Conservation (phyloP, 2,888 invertebrate genomes). For the Noctua janthina region DNA sequence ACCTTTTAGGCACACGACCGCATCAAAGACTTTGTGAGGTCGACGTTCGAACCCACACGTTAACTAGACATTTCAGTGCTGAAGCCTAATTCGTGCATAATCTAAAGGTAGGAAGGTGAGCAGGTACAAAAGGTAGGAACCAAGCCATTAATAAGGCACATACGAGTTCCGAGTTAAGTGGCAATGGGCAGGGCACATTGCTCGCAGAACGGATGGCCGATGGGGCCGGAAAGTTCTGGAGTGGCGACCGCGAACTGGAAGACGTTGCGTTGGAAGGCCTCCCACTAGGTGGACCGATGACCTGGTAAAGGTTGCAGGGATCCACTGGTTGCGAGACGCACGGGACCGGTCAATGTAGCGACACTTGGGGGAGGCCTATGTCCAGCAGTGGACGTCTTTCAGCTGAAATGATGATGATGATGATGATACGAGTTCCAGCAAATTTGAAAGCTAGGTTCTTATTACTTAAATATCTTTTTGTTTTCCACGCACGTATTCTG, state of each 20-base stretch:
- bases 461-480: background rate
- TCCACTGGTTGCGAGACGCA: too few relatives aligned
- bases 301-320: too few relatives aligned
- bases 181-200: too few relatives aligned
- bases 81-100: constrained; percentile 8
- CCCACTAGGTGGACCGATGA: too few relatives aligned
- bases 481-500: background rate
- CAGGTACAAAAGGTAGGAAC: background rate
- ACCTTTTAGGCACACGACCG: constrained; percentile 68
- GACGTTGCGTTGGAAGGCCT: too few relatives aligned
- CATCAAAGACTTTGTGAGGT: constrained; percentile 69
- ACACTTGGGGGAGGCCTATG: too few relatives aligned
- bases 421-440: background rate
- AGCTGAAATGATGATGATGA: too few relatives aligned
- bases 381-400: too few relatives aligned
- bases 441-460: background rate
- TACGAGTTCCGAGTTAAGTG: background rate
- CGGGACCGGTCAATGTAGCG: too few relatives aligned
- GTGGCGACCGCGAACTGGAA: too few relatives aligned
- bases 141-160: background rate
- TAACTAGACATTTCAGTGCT: constrained; percentile 65
- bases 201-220: too few relatives aligned
- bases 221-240: too few relatives aligned
- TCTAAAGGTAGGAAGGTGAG: background rate
- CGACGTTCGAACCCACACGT: constrained; percentile 59